phyloP scores from a whole-genome alignment of 1,140 invertebrate species.

The Drosophila bocki region DNA sequence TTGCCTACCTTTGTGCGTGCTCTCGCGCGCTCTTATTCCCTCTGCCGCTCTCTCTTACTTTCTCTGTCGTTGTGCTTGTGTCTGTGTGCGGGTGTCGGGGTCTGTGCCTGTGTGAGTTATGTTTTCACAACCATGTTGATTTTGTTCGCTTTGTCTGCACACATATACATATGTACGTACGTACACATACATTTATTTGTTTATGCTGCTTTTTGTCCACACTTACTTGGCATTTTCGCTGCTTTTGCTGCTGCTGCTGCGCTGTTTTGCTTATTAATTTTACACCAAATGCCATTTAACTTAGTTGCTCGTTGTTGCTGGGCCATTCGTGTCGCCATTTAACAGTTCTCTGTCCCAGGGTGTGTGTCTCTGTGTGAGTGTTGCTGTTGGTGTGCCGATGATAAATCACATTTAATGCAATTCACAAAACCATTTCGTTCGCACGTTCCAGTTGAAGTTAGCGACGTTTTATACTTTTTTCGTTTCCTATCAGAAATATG shows the following conservation, averaged over 20 bases:
- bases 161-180: constrained; percentile 18
- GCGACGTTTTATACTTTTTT: constrained; percentile 41
- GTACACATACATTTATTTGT: constrained; percentile 19
- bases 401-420: constrained; percentile 75
- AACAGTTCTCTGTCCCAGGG: constrained; percentile 25
- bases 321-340: constrained; percentile 40
- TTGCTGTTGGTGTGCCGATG: constrained; percentile 36
- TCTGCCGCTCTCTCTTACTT: not conserved
- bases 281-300: constrained; percentile 73
- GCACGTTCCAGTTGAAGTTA: constrained; percentile 50
- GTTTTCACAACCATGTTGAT: constrained; percentile 78
- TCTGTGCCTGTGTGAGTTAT: constrained; percentile 46
- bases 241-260: constrained; percentile 1
- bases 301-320: constrained; percentile 33
- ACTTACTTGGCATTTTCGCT: constrained; percentile 28
- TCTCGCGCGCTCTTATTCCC: constrained; percentile 6
- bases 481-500: constrained; percentile 48
- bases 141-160: constrained; percentile 57
- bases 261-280: constrained; percentile 65
- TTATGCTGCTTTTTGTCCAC: constrained; percentile 41
- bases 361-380: constrained; percentile 26
- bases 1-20: constrained; percentile 63
- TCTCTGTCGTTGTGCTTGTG: constrained; percentile 14
- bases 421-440: constrained; percentile 65
- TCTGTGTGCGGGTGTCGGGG: constrained; percentile 39